Conservation (phyloP, 1,140 invertebrate species). For the Melanaphis sacchari region DNA sequence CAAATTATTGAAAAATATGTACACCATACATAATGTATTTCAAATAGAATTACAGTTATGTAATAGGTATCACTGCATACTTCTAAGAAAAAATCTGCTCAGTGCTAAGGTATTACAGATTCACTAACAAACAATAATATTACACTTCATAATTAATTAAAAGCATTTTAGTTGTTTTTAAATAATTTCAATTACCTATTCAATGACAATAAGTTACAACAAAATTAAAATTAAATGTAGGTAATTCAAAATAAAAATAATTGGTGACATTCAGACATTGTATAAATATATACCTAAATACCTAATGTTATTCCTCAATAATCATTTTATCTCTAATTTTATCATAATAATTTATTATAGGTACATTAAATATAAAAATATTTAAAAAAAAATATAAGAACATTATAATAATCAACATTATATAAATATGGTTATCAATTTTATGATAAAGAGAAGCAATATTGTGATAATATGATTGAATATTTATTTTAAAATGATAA, state of each 20-base stretch:
- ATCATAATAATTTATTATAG: no score
- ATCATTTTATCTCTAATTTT: not conserved
- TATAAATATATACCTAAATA: no score
- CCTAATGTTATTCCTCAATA: not conserved
- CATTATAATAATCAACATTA: no score
- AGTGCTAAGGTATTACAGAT: not conserved
- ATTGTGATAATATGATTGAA: not conserved
- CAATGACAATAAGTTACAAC: not conserved
- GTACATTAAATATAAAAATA: no score
- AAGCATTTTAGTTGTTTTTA: no score
- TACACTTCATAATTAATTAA: not conserved
- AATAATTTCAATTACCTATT: no score
- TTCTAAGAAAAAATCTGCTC: not conserved
- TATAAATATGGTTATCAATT: no score
- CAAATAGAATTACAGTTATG: not conserved
- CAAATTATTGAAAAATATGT: not conserved
- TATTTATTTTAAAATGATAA: constrained; percentile 10
- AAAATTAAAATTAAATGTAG: not conserved
- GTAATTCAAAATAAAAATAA: not conserved
- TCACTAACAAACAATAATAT: no score
- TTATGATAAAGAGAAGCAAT: no score
- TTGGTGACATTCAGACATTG: no score
- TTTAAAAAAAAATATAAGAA: no score
- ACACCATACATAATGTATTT: not conserved
- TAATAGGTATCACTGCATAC: not conserved